These are phyloP conservation scores for Sapayoa aenigma DNA, from an alignment of 2,113 vertebrate species.

Conservation along the genomic window DNA sequence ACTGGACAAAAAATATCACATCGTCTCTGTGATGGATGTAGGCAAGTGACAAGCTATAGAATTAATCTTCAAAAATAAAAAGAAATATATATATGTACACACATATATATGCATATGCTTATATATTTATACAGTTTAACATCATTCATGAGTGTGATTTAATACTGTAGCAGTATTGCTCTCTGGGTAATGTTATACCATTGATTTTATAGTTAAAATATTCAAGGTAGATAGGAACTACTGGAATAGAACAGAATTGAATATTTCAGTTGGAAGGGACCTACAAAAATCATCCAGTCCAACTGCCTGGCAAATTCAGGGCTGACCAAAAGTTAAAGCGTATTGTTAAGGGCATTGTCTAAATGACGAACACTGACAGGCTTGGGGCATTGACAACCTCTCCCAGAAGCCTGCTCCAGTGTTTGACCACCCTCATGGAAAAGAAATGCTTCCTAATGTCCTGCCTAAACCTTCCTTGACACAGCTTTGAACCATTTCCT, in stretches of 20 bases:
- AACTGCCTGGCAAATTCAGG: not conserved
- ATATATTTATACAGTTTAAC: not conserved
- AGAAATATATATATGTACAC: not conserved
- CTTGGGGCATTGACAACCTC: not conserved
- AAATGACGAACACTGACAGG: not conserved
- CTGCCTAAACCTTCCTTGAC: not conserved
- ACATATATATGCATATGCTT: too few relatives aligned
- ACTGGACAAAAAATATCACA: not conserved
- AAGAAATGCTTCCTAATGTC: not conserved
- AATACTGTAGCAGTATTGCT: not conserved
- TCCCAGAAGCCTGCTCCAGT: not conserved
- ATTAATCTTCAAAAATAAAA: not conserved
- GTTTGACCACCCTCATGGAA: not conserved
- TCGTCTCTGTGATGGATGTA: not conserved
- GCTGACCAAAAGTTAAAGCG: not conserved
- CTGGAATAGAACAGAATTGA: not conserved
- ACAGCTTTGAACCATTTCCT: not conserved
- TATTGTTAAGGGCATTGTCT: not conserved
- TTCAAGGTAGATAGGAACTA: not conserved
- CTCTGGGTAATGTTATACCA: not conserved
- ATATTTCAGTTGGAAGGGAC: not conserved
- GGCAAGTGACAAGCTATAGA: not conserved
- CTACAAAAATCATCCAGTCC: too few relatives aligned
- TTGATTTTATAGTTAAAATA: not conserved
- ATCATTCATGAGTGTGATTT: not conserved